Conservation (phyloP, 2,888 invertebrate genomes). For the Candidula unifasciata region DNA sequence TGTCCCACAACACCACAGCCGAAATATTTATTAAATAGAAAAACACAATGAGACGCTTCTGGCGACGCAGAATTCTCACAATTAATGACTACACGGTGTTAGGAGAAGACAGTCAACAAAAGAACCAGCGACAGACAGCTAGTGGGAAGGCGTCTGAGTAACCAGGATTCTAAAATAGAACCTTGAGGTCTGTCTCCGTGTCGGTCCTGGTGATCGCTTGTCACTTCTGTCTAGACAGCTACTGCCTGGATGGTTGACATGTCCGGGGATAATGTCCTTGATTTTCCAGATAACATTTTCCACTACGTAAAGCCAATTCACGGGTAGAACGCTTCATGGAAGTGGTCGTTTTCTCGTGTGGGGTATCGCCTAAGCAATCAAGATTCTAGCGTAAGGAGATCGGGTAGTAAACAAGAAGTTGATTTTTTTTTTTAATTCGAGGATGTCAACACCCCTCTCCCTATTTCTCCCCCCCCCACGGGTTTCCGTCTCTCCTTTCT, state of each 20-base stretch:
- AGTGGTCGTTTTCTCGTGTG: neutral
- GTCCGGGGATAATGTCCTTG: neutral
- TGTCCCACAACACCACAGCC: no score
- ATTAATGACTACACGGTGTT: neutral
- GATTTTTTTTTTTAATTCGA: no score
- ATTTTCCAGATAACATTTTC: slow-evolving; percentile 22
- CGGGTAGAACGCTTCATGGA: neutral
- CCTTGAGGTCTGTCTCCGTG: neutral
- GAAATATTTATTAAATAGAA: no score
- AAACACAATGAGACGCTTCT: no score
- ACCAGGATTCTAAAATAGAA: neutral
- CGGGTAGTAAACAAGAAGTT: no score
- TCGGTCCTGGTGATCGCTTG: slow-evolving; percentile 23
- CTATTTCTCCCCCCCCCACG: no score
- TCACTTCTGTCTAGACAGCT: slow-evolving; percentile 32
- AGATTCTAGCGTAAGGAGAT: no score
- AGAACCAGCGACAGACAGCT: neutral
- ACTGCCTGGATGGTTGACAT: neutral
- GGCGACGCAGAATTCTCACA: no score
- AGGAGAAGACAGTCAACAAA: neutral
- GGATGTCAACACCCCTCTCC: no score
- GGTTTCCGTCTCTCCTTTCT: no score
- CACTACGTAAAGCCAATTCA: neutral
- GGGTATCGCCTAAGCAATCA: no score
- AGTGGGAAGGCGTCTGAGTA: neutral